Conservation (phyloP, 2,113 vertebrate genomes). For the Sinocyclocheilus maitianheensis region DNA sequence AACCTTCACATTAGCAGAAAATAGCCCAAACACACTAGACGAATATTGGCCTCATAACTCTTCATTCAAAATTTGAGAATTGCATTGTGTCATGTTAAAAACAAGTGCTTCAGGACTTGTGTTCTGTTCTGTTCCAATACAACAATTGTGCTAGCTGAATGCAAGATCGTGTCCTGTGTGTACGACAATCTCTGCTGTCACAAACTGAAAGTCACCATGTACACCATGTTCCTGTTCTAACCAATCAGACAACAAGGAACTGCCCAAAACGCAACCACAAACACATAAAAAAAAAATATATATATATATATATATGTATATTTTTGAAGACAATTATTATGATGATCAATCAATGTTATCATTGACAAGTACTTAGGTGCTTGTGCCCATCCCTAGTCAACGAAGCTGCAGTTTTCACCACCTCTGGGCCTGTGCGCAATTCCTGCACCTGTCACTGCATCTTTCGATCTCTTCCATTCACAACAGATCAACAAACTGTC, state of each 20-base stretch:
- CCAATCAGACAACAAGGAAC: not conserved
- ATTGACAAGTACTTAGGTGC: not conserved
- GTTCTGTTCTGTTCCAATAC: not conserved
- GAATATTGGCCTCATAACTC: not conserved
- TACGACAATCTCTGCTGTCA: not conserved
- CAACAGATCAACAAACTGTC: not conserved
- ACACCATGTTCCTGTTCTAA: not conserved
- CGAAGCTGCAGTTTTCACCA: not conserved
- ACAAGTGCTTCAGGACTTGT: not conserved
- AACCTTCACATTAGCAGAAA: not conserved
- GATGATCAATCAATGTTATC: not conserved
- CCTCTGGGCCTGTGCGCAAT: not conserved
- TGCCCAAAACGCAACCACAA: not conserved
- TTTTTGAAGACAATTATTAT: not conserved
- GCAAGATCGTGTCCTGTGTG: not conserved
- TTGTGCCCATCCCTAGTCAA: constrained; percentile 20
- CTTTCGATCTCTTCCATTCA: not conserved
- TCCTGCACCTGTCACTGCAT: not conserved
- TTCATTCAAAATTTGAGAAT: too few species aligned
- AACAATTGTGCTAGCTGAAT: not conserved
- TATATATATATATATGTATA: too few species aligned
- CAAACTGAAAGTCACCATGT: not conserved
- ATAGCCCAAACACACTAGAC: not conserved
- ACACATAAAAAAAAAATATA: not conserved
- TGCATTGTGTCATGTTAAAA: too few species aligned